Evolutionary conservation across 2,888 invertebrate species (phyloP).

Genomic region (Caenorhabditis sp.): DNA sequence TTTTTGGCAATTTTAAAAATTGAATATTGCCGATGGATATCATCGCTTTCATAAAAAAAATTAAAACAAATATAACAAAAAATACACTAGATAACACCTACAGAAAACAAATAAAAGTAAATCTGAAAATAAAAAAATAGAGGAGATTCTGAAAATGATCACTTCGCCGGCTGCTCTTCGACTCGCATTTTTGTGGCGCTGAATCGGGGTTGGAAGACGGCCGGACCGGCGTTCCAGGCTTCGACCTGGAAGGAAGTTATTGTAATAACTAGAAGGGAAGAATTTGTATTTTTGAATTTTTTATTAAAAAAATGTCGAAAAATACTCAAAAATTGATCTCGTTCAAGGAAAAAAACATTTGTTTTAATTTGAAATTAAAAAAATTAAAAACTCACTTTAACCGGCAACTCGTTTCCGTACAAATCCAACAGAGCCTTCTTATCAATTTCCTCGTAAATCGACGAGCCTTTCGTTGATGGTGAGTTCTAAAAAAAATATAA

Average conservation of each 20-base stretch:
- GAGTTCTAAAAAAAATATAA: conserved; percentile 47
- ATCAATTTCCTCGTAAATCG: conserved; percentile 79
- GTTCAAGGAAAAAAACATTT: no score
- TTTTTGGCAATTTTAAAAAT: no score
- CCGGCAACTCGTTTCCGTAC: conserved; percentile 79
- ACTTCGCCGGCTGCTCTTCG: conserved; percentile 49
- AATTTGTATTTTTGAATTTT: no score
- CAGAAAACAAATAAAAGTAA: no score
- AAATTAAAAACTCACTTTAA: conserved; percentile 72
- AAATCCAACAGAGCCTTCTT: conserved; percentile 73
- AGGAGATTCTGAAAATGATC: conserved; percentile 17
- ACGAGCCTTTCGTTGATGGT: conserved; percentile 48
- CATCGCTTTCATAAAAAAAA: neutral
- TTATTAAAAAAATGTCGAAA: no score
- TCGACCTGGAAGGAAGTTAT: conserved; percentile 78
- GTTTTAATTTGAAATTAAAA: neutral
- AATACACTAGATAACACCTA: neutral
- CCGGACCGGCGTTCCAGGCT: conserved; percentile 79
- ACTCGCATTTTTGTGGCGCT: conserved; percentile 61
- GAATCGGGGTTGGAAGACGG: conserved; percentile 70
- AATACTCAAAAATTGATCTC: no score
- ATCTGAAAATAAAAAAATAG: conserved; percentile 9
- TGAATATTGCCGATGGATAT: neutral
- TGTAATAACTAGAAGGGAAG: no score
- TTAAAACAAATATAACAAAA: neutral